Evolutionary conservation across 2,888 invertebrate species (phyloP), one percentile per base, ranked within the genome.

Genomic region (Cybosia mesomella): DNA sequence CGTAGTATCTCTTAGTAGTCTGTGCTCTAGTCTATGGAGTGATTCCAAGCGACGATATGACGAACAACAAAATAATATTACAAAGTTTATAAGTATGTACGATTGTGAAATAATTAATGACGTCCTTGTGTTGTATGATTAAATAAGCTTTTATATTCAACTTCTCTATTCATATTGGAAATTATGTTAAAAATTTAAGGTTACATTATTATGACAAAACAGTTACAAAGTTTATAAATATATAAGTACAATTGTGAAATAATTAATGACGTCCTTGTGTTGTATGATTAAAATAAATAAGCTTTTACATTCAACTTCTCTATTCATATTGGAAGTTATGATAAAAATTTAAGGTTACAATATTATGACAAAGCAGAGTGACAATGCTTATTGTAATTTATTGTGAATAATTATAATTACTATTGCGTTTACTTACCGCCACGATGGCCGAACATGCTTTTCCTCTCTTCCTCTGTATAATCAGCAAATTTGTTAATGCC

Each of bases 401-500:
- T n/a, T n/a, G n/a, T 64, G n/a, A 28, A 22, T 21, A 57, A 54
- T 43, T 61, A 58, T 18, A 43, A 8, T 18, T 24, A 5, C 10
- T 64, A 36, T 21, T 36, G 34, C 10, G 22, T 0, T 9, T 66
- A 80, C 80, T 81, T 15, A 79, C 71, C 64, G 58, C 60, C 49
- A 10, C 15, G 62, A 5, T 70, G 39, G 70, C 86, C 85, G 39
- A 43, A 63, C 77, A 84, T 74, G 2, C n/a, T 5, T 55, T 75
- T 67, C 4, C 60, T 63, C 58, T 88, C 85, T 5, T 85, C 83
- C 0, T 75, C 70, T 0, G 89, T 87, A 43, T 84, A 85, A 75
- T 90, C 90, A 9, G 90, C 79, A 13, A 87, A 87, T 66, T 85
- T 71, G 43, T 88, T 89, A 32, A 89, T 82, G 28, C 76, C 87